These are phyloP conservation scores for Perca schrenkii DNA, from an alignment of 2,113 vertebrate genomes.

Conservation along the genomic window DNA sequence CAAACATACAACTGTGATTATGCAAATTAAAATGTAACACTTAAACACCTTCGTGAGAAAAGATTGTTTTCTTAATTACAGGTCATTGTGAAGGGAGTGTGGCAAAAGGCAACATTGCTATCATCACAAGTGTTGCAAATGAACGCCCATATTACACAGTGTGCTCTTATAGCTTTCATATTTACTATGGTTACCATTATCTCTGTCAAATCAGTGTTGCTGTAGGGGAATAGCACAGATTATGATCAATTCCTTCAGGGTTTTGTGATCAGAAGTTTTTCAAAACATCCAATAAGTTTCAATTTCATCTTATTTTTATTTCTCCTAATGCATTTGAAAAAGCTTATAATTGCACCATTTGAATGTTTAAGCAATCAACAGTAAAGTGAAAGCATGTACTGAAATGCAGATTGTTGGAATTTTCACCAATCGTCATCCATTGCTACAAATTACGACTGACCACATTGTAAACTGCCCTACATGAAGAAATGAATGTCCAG, in stretches of 20 bases:
- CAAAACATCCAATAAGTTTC: not conserved
- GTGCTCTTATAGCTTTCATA: not conserved
- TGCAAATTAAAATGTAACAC: constrained; percentile 67
- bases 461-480: constrained; percentile 2
- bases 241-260: constrained; percentile 5
- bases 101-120: constrained; percentile 35
- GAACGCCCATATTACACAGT: not conserved
- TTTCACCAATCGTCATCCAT: constrained; percentile 16
- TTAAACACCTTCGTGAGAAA: constrained; percentile 60
- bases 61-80: constrained; percentile 63
- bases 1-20: constrained; percentile 65
- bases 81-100: constrained; percentile 30
- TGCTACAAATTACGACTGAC: not conserved
- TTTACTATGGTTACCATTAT: constrained; percentile 31
- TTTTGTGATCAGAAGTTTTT: constrained; percentile 8
- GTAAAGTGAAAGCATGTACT: not conserved
- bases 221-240: constrained; percentile 3
- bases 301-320: not conserved
- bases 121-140: constrained; percentile 20
- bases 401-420: constrained; percentile 12
- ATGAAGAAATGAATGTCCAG: not conserved
- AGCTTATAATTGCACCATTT: not conserved
- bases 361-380: not conserved
- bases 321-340: constrained; percentile 10
- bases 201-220: constrained; percentile 1